Base-by-base conservation (phyloP, 2,113 vertebrate species). In the Onychostoma macrolepis region DNA sequence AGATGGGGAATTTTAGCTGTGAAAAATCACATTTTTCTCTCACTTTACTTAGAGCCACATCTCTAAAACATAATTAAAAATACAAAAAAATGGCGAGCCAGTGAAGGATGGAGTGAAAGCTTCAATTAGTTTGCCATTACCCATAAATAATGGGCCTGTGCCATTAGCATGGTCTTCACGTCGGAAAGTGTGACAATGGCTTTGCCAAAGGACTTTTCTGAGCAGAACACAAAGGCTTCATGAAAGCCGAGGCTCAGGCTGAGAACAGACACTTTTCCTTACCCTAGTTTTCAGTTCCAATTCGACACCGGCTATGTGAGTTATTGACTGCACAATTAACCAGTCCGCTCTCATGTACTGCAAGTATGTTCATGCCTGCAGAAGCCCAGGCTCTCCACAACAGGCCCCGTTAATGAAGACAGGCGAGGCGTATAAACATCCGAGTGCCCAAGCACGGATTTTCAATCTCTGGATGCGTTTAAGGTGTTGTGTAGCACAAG, bases 101-200 rank as follows among this genome's bases (percentile, higher is more conserved):
- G 43, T 79, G 74, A 85, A 76, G 86, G 77, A 67, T 79, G 80
- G 79, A 80, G 83, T 65, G 79, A 90, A 91, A 85, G 41, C 71
- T 83, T 90, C 71, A 87, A 89, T 89, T 86, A 91, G 76, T 90
- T 88, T 85, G 84, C 88, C 77, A 86, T 89, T 91, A 86, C 81
- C 76, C 82, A 83, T 84, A 88, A 91, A 88, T 86, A 89, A 86
- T 61, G 61, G 85, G 74, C 50, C 58, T 15, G 24, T 67, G 21
- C 69, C 81, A 87, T 89, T 88, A 88, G 86, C 80, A 79, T 36
- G 78, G 78, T 72, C 87, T 65, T 77, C 81, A 86, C 69, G 80
- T 81, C 74, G 17, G 53, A 74, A 79, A 38, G 63, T 86, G 85
- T 84, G 85, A 91, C 87, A 90, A 85, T 87, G 72, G 87, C 24